These are phyloP conservation scores for Plestiodon gilberti DNA, from an alignment of 2,113 vertebrate genomes.

Conservation along the genomic window DNA sequence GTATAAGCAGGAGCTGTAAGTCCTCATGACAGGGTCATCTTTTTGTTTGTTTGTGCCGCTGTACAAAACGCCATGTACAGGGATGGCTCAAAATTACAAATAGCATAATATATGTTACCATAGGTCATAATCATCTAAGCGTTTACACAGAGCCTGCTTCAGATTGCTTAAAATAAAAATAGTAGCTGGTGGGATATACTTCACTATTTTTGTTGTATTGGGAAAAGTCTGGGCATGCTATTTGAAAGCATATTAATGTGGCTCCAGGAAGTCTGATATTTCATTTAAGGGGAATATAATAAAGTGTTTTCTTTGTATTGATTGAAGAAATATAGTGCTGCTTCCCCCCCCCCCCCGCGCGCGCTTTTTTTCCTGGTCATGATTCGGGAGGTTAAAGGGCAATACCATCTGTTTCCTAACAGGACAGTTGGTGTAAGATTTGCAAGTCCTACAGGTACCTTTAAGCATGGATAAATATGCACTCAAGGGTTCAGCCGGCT, in stretches of 20 bases:
- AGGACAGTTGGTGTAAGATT: constrained; percentile 83
- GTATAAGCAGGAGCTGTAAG: background rate
- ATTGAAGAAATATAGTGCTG: constrained; percentile 82
- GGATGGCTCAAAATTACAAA: background rate
- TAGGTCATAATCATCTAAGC: background rate
- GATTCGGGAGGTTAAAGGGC: constrained; percentile 84
- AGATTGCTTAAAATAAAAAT: background rate
- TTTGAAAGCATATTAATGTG: constrained; percentile 61
- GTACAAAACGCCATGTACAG: background rate
- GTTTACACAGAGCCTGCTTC: fast-evolving
- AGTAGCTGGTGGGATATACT: constrained; percentile 23
- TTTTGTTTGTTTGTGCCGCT: background rate
- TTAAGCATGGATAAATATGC: constrained; percentile 86
- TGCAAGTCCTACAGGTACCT: constrained; percentile 87
- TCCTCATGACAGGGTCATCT: background rate
- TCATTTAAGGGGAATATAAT: constrained; percentile 79
- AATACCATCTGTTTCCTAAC: constrained; percentile 83
- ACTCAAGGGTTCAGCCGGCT: constrained; percentile 83
- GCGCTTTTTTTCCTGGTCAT: constrained; percentile 75
- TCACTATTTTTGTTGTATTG: constrained; percentile 49
- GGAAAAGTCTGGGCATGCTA: constrained; percentile 53
- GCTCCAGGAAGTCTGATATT: constrained; percentile 75
- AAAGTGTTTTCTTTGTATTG: constrained; percentile 80
- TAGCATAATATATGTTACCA: background rate
- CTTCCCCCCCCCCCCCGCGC: constrained; percentile 64